These are phyloP conservation scores for Apis cerana DNA, from an alignment of 1,140 invertebrate species.

Conservation along the genomic window DNA sequence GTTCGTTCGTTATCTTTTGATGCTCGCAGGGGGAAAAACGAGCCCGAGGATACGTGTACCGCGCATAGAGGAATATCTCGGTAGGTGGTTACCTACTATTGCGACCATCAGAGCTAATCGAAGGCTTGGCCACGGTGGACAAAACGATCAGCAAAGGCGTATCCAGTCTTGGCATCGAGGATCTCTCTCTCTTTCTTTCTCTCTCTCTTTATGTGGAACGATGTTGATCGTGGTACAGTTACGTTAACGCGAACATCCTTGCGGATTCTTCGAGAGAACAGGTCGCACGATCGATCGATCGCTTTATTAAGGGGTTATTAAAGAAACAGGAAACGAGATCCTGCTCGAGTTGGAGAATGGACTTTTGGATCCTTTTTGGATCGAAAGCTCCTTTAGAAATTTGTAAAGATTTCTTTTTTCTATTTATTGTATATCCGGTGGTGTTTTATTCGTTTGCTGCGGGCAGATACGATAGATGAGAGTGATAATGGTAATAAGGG, in stretches of 20 bases:
- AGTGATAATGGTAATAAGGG: no score
- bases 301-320: conserved; percentile 18
- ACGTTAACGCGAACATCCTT: conserved; percentile 62
- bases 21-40: not conserved
- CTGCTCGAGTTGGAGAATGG: no score
- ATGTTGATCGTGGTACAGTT: conserved; percentile 61
- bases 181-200: conserved; percentile 32
- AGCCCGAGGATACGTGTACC: not conserved
- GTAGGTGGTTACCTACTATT: conserved; percentile 40
- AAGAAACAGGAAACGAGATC: conserved; percentile 20
- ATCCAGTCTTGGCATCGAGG: conserved; percentile 33
- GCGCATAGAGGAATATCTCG: conserved; percentile 17
- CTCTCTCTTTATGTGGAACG: conserved; percentile 59
- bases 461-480: no score
- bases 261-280: conserved; percentile 41
- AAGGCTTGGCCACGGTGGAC: conserved; percentile 25
- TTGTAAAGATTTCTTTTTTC: no score
- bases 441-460: no score
- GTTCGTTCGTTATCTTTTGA: not conserved
- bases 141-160: conserved; percentile 53
- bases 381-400: no score
- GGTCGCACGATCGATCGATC: conserved; percentile 46
- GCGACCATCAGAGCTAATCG: conserved; percentile 42
- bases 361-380: no score
- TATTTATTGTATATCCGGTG: no score